Evolutionary conservation across 2,113 vertebrate species (phyloP).

Genomic region (Ageneiosus marmoratus): DNA sequence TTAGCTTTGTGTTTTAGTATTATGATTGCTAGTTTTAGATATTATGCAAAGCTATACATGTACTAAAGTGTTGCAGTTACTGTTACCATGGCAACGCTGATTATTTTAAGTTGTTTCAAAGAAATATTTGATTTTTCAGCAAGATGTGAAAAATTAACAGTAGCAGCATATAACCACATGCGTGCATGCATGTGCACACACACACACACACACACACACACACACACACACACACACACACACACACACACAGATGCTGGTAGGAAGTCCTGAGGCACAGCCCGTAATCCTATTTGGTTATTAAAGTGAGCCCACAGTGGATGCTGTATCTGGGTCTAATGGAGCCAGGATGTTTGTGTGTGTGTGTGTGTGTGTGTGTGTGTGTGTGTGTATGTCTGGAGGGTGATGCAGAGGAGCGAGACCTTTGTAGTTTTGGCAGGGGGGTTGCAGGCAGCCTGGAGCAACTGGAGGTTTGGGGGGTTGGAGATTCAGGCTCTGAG

Average conservation of each 20-base stretch:
- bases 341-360: slow-evolving; percentile 70
- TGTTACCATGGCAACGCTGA: neutral
- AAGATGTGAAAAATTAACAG: slow-evolving; percentile 27
- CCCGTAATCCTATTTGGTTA: slow-evolving; percentile 83
- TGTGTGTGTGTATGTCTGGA: slow-evolving; percentile 52
- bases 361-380: slow-evolving; percentile 52
- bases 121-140: slow-evolving; percentile 6
- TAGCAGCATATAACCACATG: slow-evolving; percentile 2
- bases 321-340: slow-evolving; percentile 78
- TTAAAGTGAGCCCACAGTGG: slow-evolving; percentile 78
- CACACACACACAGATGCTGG: slow-evolving; percentile 60
- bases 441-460: slow-evolving; percentile 61
- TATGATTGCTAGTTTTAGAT: neutral
- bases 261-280: slow-evolving; percentile 72
- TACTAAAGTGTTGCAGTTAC: neutral
- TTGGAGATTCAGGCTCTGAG: slow-evolving; percentile 49
- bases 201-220: slow-evolving; percentile 36
- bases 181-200: slow-evolving; percentile 27
- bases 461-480: slow-evolving; percentile 22
- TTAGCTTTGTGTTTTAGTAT: neutral
- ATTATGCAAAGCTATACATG: neutral
- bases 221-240: slow-evolving; percentile 34
- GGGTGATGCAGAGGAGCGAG: slow-evolving; percentile 60
- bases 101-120: neutral
- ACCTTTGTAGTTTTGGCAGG: slow-evolving; percentile 79